Base-by-base conservation (phyloP, 2,888 invertebrate genomes). In the Deilephila elpenor region DNA sequence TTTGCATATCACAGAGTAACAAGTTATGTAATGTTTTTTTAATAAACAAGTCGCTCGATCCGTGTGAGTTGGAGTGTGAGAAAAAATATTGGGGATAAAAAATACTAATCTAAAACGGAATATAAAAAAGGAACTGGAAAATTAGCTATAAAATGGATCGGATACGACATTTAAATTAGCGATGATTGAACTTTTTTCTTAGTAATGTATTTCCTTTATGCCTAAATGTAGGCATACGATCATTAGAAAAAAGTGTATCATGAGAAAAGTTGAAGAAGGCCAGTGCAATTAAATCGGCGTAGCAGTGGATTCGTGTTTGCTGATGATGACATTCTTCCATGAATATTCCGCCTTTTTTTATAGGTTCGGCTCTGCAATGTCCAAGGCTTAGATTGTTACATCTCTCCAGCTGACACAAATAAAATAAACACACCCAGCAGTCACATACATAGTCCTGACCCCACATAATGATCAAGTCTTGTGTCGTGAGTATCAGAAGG, bases 1-100 rank as follows among this genome's bases (percentile, higher is more conserved):
- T 73, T 67, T 37, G 64, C 67, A 73, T 73, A 62, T 67, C 19
- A 37, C n/a, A 44, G 25, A 56, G 56, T 44, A n/a, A 37, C 64
- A 59, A 37, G 29, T 67, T 73, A 25, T 1, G 19, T 72, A 5
- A 14, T n/a, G 11, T 53, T 67, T 70, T 51, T 25, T 67, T 20
- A 5, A 51, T 5, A 17, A 34, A 70, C 29, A 29, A 20, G 70
- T 53, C 19, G 67, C 17, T 67, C 14, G 44, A 44, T 37, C n/a
- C 37, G n/a, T n/a, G 32, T 17, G 19, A 37, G 29, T 59, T 11
- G 44, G 29, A 19, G 19, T 53, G 70, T 25, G 51, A 8, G 51
- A 29, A n/a, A 34, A 19, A 53, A 19, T 25, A 32, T 32, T 44
- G 29, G 25, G 25, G 19, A 53, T 19, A 56, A 53, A 51, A 20